Conservation (phyloP, 2,888 invertebrate species). For the Morpho deidamia region DNA sequence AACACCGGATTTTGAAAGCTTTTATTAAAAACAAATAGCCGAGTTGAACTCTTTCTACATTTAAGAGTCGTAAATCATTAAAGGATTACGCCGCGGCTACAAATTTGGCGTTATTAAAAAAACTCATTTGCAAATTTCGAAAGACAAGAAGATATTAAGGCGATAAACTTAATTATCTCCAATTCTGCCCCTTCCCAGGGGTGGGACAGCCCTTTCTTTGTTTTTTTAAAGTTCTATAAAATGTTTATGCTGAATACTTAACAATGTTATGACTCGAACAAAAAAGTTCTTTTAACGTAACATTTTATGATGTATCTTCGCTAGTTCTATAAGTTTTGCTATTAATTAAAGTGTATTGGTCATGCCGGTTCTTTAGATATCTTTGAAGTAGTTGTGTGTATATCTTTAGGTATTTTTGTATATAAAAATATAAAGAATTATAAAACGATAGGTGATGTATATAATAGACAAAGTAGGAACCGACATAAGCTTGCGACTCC, state of each 20-base stretch:
- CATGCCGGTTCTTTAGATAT: too few species aligned
- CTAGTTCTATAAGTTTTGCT: too few species aligned
- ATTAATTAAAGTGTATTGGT: too few species aligned
- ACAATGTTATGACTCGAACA: conserved; percentile 15
- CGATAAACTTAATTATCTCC: conserved; percentile 72
- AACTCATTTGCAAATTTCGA: conserved; percentile 76
- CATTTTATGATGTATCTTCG: not conserved
- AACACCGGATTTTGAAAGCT: not conserved
- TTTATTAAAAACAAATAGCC: not conserved
- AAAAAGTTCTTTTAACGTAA: not conserved
- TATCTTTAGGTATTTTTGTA: too few species aligned
- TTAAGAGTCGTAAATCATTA: conserved; percentile 55
- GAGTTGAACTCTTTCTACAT: conserved; percentile 12
- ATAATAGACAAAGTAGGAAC: too few species aligned
- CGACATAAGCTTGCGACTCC: too few species aligned
- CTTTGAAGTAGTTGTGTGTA: too few species aligned
- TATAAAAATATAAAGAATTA: too few species aligned
- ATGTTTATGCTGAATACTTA: conserved; percentile 43
- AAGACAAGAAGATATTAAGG: conserved; percentile 73
- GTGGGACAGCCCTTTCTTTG: conserved; percentile 48
- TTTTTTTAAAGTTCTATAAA: conserved; percentile 48
- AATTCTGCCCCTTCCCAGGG: conserved; percentile 48
- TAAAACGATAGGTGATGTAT: too few species aligned
- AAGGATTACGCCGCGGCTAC: conserved; percentile 61
- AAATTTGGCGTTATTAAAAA: conserved; percentile 75